phyloP scores from a whole-genome alignment of 2,888 invertebrate species.

The Fragum sueziense region DNA sequence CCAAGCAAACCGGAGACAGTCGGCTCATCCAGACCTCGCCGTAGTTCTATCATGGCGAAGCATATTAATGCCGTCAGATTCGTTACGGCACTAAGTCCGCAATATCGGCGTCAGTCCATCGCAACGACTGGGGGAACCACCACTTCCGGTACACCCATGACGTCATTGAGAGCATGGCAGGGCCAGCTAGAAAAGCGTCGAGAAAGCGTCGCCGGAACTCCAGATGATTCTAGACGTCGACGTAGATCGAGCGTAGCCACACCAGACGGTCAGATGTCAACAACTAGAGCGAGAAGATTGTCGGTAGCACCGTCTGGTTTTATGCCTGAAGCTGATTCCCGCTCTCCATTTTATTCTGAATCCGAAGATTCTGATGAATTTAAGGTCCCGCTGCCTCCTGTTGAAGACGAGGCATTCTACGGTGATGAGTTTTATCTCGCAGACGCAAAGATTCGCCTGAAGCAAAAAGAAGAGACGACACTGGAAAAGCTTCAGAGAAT shows the following conservation, averaged over 20 bases:
- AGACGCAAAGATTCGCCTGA: constrained; percentile 13
- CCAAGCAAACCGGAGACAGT: not conserved
- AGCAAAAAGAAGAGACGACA: not conserved
- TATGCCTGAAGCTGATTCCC: not conserved
- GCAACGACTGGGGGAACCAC: not conserved
- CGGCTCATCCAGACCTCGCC: constrained; percentile 4
- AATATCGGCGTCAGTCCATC: constrained; percentile 13
- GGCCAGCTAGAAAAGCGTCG: constrained; percentile 6
- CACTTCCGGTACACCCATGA: constrained; percentile 18
- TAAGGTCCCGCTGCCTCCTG: not conserved
- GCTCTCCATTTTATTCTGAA: not conserved
- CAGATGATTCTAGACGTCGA: not conserved
- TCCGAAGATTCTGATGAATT: not conserved
- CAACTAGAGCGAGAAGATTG: not conserved
- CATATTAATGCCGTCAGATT: constrained; percentile 24
- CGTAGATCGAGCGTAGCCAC: not conserved
- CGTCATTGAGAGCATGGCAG: not conserved
- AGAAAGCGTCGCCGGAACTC: not conserved
- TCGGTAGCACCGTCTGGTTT: not conserved
- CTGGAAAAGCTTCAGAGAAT: constrained; percentile 33
- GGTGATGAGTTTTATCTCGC: constrained; percentile 55
- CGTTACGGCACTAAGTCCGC: not conserved
- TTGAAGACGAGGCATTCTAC: constrained; percentile 30
- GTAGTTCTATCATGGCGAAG: constrained; percentile 38
- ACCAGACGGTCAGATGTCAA: not conserved